A percentile compares a stretch with the other conserved stretches of the same genome.
These are phyloP conservation scores for Heliothis virescens DNA, from an alignment of 1,140 invertebrate species.

Conservation along the genomic window DNA sequence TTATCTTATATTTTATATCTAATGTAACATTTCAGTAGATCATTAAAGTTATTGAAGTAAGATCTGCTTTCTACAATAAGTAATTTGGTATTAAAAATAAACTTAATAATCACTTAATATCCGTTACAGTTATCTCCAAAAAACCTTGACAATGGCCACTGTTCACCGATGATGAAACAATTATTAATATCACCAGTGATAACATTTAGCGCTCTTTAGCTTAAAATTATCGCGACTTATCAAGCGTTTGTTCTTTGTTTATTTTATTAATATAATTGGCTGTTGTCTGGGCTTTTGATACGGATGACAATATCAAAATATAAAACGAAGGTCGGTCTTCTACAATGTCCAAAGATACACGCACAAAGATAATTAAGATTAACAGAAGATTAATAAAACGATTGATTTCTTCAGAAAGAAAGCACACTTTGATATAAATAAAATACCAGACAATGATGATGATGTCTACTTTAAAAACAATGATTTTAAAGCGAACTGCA, in stretches of 20 bases:
- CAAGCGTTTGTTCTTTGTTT: conserved; percentile 24
- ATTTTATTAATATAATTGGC: not conserved
- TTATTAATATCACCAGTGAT: conserved; percentile 28
- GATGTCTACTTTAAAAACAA: no score
- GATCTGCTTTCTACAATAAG: not conserved
- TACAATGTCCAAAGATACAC: not conserved
- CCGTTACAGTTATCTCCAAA: conserved; percentile 8
- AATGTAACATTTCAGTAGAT: no score
- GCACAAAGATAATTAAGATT: not conserved
- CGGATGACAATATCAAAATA: not conserved
- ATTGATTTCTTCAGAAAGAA: no score
- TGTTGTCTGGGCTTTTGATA: conserved; percentile 14
- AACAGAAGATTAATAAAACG: not conserved
- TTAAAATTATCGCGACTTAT: conserved; percentile 36
- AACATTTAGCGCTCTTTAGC: conserved; percentile 39
- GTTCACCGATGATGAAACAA: conserved; percentile 28
- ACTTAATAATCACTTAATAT: not conserved
- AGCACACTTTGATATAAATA: no score
- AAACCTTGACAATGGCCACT: conserved; percentile 44
- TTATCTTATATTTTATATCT: no score
- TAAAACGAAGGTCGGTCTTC: not conserved
- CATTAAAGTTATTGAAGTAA: no score
- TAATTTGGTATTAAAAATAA: not conserved
- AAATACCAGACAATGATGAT: no score
- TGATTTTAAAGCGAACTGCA: no score